Base-by-base conservation (phyloP, 2,888 invertebrate genomes). In the Ochropleura plecta region DNA sequence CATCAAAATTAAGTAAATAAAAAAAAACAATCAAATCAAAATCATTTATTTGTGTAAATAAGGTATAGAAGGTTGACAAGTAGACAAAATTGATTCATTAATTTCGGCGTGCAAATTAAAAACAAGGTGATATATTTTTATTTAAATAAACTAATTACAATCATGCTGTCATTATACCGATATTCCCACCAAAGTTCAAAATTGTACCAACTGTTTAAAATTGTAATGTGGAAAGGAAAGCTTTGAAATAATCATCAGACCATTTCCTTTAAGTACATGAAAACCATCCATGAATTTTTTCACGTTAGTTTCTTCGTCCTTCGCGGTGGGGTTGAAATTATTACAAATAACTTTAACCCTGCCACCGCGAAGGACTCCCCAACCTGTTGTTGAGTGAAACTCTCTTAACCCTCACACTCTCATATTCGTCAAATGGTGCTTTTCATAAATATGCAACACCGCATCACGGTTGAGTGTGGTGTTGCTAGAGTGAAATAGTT, bases 371-470 rank as follows among this genome's bases (percentile, higher is more conserved):
- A 88, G 63, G 69, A 68, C 78, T 87, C 88, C 88, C 88, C 6
- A 63, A 65, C 64, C 84, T 83, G 74, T 76, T 78, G 84, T 87
- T 78, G 64, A 60, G 80, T 63, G 70, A 49, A 79, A 76, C 77
- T 86, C 82, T 81, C 76, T 79, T 80, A 79, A 82, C 82, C 88
- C 90, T 66, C 85, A 86, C 88, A 86, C 90, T 89, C 90, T 89
- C 91, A 90, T 92, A 92, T 91, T 89, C 91, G 92, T 92, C 92
- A 92, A 77, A 92, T 91, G 88, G 91, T 82, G 76, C 87, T 78
- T 88, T 91, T 92, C 89, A 91, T 92, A 92, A 93, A 93, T 93
- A 93, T 92, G 90, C 89, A 92, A 82, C 76, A 75, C 79, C 65
- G 57, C 70, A 80, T 66, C 71, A 53, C 53, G 53, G 44, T 53